Percentiles rank a stretch among this genome's conserved stretches.
These are phyloP conservation scores for Ericerus pela DNA, from an alignment of 1,140 invertebrate genomes.

Conservation along the genomic window DNA sequence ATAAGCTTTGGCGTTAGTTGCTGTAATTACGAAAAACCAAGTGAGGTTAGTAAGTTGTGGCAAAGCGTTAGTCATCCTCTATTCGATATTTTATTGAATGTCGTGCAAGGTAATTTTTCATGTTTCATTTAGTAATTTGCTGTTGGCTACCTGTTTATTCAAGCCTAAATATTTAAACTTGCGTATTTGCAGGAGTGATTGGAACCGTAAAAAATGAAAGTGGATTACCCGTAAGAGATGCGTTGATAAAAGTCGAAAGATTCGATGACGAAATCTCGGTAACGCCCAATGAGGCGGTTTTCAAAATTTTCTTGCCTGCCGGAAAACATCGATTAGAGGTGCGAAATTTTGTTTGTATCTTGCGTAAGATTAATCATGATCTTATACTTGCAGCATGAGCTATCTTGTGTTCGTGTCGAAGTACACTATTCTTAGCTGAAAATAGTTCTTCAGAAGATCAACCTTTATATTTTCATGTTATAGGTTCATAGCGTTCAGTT, in stretches of 20 bases:
- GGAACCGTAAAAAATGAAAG: constrained; percentile 50
- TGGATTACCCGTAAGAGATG: constrained; percentile 48
- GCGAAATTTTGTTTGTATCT: too few relatives aligned
- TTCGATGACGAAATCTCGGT: constrained; percentile 41
- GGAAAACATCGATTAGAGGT: background rate
- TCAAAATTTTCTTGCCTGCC: constrained; percentile 45
- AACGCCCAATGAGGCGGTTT: constrained; percentile 47
- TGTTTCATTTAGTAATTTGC: constrained; percentile 17
- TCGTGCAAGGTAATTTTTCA: constrained; percentile 6
- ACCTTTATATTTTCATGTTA: too few relatives aligned
- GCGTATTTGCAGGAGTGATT: constrained; percentile 41
- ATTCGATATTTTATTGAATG: constrained; percentile 17
- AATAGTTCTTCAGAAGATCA: too few relatives aligned
- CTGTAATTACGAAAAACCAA: constrained; percentile 16
- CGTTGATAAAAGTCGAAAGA: constrained; percentile 46
- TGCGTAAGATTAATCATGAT: too few relatives aligned
- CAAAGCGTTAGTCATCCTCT: constrained; percentile 14
- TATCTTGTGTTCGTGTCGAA: too few relatives aligned
- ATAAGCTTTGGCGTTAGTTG: constrained; percentile 12
- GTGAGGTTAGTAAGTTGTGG: background rate
- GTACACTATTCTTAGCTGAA: too few relatives aligned
- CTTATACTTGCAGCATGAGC: too few relatives aligned
- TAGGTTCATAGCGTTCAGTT: too few relatives aligned
- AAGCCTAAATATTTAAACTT: constrained; percentile 34
- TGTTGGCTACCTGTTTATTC: constrained; percentile 22